These are phyloP conservation scores for Tapirus indicus DNA, from an alignment of 2,797 vertebrate genomes.

Conservation along the genomic window DNA sequence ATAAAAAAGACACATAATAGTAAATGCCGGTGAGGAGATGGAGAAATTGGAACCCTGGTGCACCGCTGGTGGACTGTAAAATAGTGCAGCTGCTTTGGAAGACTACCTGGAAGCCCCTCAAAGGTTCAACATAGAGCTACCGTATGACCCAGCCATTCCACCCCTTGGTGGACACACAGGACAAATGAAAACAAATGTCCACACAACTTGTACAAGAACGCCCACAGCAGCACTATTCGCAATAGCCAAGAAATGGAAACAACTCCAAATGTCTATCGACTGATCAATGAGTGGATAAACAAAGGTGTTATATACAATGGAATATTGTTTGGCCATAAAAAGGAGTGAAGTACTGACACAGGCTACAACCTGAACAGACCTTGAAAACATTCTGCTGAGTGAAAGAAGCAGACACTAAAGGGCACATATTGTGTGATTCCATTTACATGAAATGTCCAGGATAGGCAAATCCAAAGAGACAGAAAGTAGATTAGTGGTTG, in stretches of 20 bases:
- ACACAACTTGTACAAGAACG: background rate
- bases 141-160: accelerated
- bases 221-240: background rate
- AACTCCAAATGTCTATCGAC: too few relatives aligned
- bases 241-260: too few relatives aligned
- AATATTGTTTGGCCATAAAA: too few relatives aligned
- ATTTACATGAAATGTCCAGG: background rate
- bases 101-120: background rate
- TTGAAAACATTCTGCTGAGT: background rate
- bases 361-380: background rate
- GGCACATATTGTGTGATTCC: background rate
- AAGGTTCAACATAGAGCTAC: background rate
- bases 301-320: background rate
- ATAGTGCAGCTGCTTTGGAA: background rate
- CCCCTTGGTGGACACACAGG: background rate
- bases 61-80: too few relatives aligned
- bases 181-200: background rate
- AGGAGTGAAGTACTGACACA: background rate
- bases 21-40: background rate
- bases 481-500: too few relatives aligned
- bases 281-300: background rate
- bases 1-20: background rate
- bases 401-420: background rate
- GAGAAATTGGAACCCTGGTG: background rate
- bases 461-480: background rate